Conservation (phyloP, 2,797 vertebrate genomes). For the Adelosebastes latens region DNA sequence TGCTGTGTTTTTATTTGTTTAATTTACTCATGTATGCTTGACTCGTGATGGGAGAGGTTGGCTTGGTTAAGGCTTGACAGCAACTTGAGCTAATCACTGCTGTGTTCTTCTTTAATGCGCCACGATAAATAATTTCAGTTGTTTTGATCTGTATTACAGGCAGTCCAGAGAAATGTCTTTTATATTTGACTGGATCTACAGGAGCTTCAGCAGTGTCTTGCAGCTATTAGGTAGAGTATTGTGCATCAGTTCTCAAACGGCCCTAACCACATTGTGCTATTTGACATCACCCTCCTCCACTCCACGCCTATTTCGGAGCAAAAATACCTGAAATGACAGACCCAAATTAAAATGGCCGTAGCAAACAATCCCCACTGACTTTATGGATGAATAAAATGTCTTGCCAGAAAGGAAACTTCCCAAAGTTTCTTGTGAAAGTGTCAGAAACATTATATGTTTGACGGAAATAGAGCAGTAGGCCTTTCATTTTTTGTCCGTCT, state of each 20-base stretch:
- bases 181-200: slow-evolving; percentile 86
- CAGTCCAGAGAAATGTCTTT: slow-evolving; percentile 81
- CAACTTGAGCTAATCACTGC: background rate
- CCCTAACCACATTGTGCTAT: background rate
- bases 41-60: background rate
- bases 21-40: background rate
- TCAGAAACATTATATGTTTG: background rate
- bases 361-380: background rate
- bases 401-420: background rate
- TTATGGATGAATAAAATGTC: background rate
- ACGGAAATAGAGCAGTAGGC: background rate
- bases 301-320: background rate
- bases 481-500: background rate
- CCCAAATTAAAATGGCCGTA: background rate
- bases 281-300: background rate
- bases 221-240: slow-evolving; percentile 82
- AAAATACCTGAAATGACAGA: background rate
- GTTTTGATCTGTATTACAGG: slow-evolving; percentile 57
- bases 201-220: slow-evolving; percentile 82
- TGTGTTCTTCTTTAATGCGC: background rate
- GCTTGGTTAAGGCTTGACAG: background rate
- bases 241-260: background rate
- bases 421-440: background rate
- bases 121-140: background rate
- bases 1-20: background rate